Percentiles rank a stretch among this genome's conserved stretches.
phyloP scores from a whole-genome alignment of 2,888 invertebrate species.

The Chrysolina haemoptera region DNA sequence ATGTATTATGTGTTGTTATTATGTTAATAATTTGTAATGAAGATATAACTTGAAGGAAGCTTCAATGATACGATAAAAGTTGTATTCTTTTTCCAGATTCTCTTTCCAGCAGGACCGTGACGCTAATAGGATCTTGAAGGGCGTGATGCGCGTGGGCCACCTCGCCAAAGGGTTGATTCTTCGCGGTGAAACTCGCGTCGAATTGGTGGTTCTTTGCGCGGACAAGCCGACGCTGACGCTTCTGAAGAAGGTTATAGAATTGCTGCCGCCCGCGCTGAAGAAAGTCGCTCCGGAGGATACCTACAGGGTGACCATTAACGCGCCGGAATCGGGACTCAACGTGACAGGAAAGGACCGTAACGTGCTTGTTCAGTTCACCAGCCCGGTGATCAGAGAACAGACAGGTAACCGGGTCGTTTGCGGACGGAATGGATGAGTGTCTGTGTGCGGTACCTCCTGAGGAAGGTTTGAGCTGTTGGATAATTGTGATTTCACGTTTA shows the following conservation, averaged over 20 bases:
- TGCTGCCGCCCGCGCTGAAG: conserved; percentile 86
- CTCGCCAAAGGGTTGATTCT: conserved; percentile 91
- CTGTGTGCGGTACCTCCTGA: background rate
- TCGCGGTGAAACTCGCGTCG: conserved; percentile 90
- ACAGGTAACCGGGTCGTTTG: conserved; percentile 72
- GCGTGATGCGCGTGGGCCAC: conserved; percentile 97
- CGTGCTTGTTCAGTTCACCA: conserved; percentile 92
- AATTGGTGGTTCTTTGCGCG: conserved; percentile 94
- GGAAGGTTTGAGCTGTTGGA: background rate
- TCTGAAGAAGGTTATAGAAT: conserved; percentile 86
- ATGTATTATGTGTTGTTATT: no score
- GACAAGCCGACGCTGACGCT: conserved; percentile 93
- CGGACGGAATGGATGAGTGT: background rate
- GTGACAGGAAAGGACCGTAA: conserved; percentile 85
- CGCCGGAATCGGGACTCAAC: conserved; percentile 88
- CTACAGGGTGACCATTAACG: conserved; percentile 88
- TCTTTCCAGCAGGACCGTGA: conserved; percentile 78
- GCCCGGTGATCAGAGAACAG: conserved; percentile 90
- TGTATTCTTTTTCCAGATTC: conserved; percentile 66
- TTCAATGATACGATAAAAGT: no score
- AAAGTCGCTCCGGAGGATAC: conserved; percentile 80
- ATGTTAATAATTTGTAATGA: no score
- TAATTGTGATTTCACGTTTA: background rate
- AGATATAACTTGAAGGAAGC: no score
- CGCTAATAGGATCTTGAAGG: conserved; percentile 85